These are phyloP conservation scores for Rambutsinella grinnellia DNA, from an alignment of 2,888 invertebrate species.

Conservation along the genomic window DNA sequence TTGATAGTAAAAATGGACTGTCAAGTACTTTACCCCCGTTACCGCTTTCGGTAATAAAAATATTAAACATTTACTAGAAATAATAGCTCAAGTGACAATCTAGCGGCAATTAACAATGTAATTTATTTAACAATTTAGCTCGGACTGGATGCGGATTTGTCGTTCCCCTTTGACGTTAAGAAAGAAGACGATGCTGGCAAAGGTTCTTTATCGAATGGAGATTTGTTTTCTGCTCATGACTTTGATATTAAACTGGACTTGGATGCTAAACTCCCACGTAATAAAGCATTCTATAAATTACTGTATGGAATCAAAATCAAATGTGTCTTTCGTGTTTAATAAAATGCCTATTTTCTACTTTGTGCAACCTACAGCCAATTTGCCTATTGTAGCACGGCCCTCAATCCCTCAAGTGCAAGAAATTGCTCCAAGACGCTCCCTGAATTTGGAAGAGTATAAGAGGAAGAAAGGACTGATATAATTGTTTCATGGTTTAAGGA, in stretches of 20 bases:
- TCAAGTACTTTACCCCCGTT: slow-evolving; percentile 9
- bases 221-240: slow-evolving; percentile 82
- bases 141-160: slow-evolving; percentile 4
- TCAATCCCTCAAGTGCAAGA: slow-evolving; percentile 79
- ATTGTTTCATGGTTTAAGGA: slow-evolving; percentile 40
- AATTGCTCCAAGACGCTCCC: slow-evolving; percentile 84
- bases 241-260: slow-evolving; percentile 96
- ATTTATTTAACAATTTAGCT: background rate
- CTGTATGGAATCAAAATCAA: background rate
- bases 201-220: slow-evolving; percentile 69
- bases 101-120: background rate
- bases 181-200: slow-evolving; percentile 37
- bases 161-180: slow-evolving; percentile 2
- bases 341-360: background rate
- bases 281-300: slow-evolving; percentile 63
- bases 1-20: slow-evolving; percentile 23
- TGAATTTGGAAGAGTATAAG: slow-evolving; percentile 93
- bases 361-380: slow-evolving; percentile 72
- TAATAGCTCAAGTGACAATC: background rate
- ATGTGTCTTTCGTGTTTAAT: background rate
- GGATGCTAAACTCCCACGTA: slow-evolving; percentile 80
- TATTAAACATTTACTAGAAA: too few relatives aligned
- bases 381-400: slow-evolving; percentile 81
- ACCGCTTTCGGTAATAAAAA: slow-evolving; percentile 23
- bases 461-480: slow-evolving; percentile 91